Evolutionary conservation across 2,797 vertebrate genomes (phyloP).

Genomic region (Rhynchotus rufescens): DNA sequence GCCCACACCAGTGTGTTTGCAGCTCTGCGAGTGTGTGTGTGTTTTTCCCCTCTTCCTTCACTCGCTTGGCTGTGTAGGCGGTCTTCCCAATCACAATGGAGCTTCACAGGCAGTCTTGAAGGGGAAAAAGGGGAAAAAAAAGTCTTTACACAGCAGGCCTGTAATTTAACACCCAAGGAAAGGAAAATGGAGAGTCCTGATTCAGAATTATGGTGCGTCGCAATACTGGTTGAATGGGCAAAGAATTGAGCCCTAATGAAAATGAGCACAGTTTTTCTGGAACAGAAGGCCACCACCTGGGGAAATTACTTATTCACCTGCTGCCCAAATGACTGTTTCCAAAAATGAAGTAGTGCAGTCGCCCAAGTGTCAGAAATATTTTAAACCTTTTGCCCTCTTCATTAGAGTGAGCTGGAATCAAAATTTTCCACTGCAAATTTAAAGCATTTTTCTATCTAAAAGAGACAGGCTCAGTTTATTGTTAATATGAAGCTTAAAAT

Average conservation of each 20-base stretch:
- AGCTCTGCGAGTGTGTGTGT: slow-evolving; percentile 46
- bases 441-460: not conserved
- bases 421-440: not conserved
- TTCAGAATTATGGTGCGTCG: slow-evolving; percentile 17
- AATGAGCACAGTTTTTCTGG: not conserved
- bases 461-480: not conserved
- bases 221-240: not conserved
- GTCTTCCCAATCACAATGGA: slow-evolving; percentile 65
- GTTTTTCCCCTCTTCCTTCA: slow-evolving; percentile 66
- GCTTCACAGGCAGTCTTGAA: slow-evolving; percentile 48
- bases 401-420: not conserved
- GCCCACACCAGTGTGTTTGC: slow-evolving; percentile 56
- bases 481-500: not conserved
- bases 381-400: not conserved
- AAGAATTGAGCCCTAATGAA: not conserved
- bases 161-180: slow-evolving; percentile 52
- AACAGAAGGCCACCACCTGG: not conserved
- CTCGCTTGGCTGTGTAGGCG: slow-evolving; percentile 55
- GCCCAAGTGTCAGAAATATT: not conserved
- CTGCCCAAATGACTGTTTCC: not conserved
- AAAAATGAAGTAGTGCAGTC: not conserved
- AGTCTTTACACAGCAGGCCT: slow-evolving; percentile 34
- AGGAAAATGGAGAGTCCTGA: slow-evolving; percentile 12
- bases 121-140: not conserved
- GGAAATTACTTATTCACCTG: not conserved